Evolutionary conservation across 2,797 vertebrate species (phyloP), one percentile per base, ranked within the genome.

Genomic region (Anniella stebbinsi): DNA sequence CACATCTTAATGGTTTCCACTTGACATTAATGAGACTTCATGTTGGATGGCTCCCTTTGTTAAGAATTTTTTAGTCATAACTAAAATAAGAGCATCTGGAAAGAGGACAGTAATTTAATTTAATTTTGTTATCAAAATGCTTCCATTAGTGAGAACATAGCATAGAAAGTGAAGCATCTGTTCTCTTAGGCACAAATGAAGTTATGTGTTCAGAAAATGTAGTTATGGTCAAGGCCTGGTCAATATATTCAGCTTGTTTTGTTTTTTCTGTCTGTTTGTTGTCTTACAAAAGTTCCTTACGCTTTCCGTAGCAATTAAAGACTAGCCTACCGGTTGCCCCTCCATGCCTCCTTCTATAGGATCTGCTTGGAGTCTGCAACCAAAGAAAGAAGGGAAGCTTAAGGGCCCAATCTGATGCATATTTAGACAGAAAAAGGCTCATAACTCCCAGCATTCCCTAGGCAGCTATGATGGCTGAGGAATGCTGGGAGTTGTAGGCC

Each of bases 61-160:
- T 77, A 63, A 45, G 57, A 66, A 77, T 63, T 77, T 66, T 41
- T 66, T 87, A 48, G 57, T 4, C 60, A 51, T 76, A 89, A 51
- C 36, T 84, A 48, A 63, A 89, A 89, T 76, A 10, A 76, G 72
- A 76, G 57, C 72, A 66, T 83, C 33, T 76, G 80, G 57, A 89
- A n/a, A 67, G 51, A 73, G 36, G 23, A 13, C 78, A 84, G 70
- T 76, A 63, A 76, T 88, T 87, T 87, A 83, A 88, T 83, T 83
- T 81, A 45, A 66, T 84, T 76, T 89, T 38, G 38, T 28, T 76
- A 83, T 36, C 57, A n/a, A 54, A 81, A 80, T 80, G 70, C 72
- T 76, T 84, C 81, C 70, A 51, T 66, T 82, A 45, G 23, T 87
- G 63, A 80, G 45, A 80, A 80, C 60, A 80, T 12, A 87, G 80